Percentiles rank a stretch among this genome's conserved stretches.
These are phyloP conservation scores for Hydractinia symbiolongicarpus DNA, from an alignment of 30 jellyfish, hydroid and myxozoan species.

Conservation along the genomic window DNA sequence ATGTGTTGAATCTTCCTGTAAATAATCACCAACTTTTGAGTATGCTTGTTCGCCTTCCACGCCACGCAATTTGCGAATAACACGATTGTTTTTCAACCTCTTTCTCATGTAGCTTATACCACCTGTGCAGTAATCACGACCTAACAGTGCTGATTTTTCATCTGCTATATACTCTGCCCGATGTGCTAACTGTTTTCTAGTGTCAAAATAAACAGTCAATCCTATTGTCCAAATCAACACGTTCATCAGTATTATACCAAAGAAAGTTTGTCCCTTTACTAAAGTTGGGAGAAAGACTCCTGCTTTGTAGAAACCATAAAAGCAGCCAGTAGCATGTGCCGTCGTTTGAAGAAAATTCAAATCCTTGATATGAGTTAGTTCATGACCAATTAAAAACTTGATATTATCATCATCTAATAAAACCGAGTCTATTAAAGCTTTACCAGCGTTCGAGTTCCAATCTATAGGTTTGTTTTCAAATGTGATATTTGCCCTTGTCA, in stretches of 20 bases:
- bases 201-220: constrained; percentile 17
- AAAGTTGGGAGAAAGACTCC: constrained; percentile 42
- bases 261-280: constrained; percentile 27
- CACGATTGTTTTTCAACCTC: constrained; percentile 48
- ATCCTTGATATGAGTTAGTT: constrained; percentile 64
- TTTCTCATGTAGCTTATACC: constrained; percentile 64
- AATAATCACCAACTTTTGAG: constrained; percentile 52
- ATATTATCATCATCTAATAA: constrained; percentile 46
- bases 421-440: constrained; percentile 44
- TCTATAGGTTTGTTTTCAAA: constrained; percentile 39
- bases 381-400: constrained; percentile 75
- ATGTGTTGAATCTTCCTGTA: constrained; percentile 39
- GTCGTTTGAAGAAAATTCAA: constrained; percentile 42
- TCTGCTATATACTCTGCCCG: constrained; percentile 56
- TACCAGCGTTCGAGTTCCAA: constrained; percentile 58
- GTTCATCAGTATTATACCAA: constrained; percentile 2
- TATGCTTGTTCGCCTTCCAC: constrained; percentile 45
- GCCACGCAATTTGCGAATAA: constrained; percentile 54
- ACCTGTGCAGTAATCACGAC: constrained; percentile 57
- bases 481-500: constrained; percentile 30
- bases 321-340: constrained; percentile 50
- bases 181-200: constrained; percentile 24
- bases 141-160: constrained; percentile 54
- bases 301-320: constrained; percentile 43
- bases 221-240: constrained; percentile 43